Percentiles rank a stretch among this genome's conserved stretches.
Evolutionary conservation across 2,113 vertebrate genomes (phyloP).

Genomic region (Dipodomys ordii): DNA sequence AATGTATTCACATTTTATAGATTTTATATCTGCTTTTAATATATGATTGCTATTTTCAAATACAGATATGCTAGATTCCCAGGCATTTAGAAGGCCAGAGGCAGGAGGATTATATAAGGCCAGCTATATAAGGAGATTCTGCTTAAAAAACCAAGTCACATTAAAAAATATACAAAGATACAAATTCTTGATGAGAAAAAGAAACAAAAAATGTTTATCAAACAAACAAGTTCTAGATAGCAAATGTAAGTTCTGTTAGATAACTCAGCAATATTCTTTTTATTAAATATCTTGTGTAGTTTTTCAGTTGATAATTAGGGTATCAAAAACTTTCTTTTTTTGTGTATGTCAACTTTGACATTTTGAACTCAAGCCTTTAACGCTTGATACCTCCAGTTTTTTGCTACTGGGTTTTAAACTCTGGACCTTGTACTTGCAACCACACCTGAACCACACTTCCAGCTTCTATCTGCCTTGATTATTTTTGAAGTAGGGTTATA

Average conservation of each 20-base stretch:
- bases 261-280: slow-evolving; percentile 19
- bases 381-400: too few relatives aligned
- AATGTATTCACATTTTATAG: neutral
- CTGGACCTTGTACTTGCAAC: too few relatives aligned
- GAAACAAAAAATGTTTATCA: neutral
- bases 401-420: too few relatives aligned
- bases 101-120: neutral
- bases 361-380: too few relatives aligned
- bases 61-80: neutral
- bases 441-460: too few relatives aligned
- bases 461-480: too few relatives aligned
- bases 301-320: slow-evolving; percentile 44
- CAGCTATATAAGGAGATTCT: neutral
- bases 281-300: neutral
- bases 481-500: too few relatives aligned
- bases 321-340: neutral
- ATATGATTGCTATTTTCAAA: slow-evolving; percentile 16
- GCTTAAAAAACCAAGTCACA: neutral
- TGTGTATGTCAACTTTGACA: neutral
- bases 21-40: slow-evolving; percentile 1
- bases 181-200: slow-evolving; percentile 3
- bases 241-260: slow-evolving; percentile 19
- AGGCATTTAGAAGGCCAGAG: neutral
- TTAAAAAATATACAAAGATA: neutral
- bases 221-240: neutral